Evolutionary conservation across 35 echinoderm and acorn worm species (phyloP).

Genomic region (Apostichopus japonicus): DNA sequence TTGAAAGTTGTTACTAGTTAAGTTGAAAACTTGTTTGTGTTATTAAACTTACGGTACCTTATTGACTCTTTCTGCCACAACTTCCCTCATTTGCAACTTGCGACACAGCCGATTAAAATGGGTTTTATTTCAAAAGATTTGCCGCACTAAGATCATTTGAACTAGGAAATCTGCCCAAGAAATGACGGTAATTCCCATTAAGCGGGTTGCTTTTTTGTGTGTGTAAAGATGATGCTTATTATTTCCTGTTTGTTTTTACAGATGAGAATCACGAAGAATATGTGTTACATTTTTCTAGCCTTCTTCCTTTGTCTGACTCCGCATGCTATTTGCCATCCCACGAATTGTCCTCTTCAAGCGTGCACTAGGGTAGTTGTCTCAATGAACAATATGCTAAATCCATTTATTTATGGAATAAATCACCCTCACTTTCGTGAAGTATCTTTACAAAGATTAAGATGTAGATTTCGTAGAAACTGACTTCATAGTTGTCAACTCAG

Average conservation of each 20-base stretch:
- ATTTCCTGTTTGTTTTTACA: neutral
- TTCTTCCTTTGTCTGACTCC: conserved; percentile 12
- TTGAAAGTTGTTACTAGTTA: too few species aligned
- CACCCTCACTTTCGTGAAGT: conserved; percentile 22
- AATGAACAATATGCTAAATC: conserved; percentile 23
- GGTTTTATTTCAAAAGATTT: too few species aligned
- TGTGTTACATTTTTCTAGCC: conserved; percentile 17
- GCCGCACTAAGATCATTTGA: too few species aligned
- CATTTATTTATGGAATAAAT: conserved; percentile 39
- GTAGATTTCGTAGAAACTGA: neutral
- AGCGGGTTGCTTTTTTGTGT: too few species aligned
- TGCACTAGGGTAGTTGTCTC: neutral
- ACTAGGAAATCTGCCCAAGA: too few species aligned
- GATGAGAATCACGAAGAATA: conserved; percentile 24
- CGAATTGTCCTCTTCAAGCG: conserved; percentile 21
- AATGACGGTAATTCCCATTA: too few species aligned
- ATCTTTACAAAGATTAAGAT: neutral
- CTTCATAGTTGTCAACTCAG: neutral
- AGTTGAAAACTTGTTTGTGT: too few species aligned
- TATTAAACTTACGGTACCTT: too few species aligned
- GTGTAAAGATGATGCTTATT: too few species aligned
- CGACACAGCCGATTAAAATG: too few species aligned
- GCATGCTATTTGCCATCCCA: neutral
- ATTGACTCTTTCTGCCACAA: too few species aligned
- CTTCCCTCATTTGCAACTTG: too few species aligned